Base-by-base conservation (phyloP, 2,797 vertebrate genomes). In the Serranus cabrilla region DNA sequence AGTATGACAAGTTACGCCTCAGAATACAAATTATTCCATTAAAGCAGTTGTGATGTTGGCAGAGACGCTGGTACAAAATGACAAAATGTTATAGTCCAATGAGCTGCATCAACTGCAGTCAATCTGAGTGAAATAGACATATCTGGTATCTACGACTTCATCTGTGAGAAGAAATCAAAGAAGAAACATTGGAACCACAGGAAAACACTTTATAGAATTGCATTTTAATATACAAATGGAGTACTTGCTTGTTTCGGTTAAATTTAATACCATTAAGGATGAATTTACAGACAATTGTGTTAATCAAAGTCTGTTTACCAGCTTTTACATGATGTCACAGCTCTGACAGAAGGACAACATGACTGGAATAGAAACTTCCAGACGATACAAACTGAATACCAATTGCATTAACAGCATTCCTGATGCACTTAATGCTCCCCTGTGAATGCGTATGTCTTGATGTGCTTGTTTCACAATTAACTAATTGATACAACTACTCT, bases 21-120 rank as follows among this genome's bases (percentile, higher is more conserved):
- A 3, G 59, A 85, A 80, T 73, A 72, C 39, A 78, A 50, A 83
- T 68, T 23, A 9, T 37, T 40, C 76, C 56, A 83, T 85, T 81
- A 74, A 81, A 69, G 77, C 70, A 43, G 67, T 52, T 34, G 34
- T 51, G 23, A 74, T 66, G 71, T 60, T 66, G 69, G 58, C 43
- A 62, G 65, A 65, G 57, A 83, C 4, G 52, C 54, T 56, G 54
- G 13, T 16, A 49, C 49, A 64, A 78, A 82, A 76, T 81, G 74
- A 82, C 74, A 78, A 73, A 81, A 81, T 71, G 72, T 72, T 83
- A 60, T 52, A 58, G 65, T 50, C 65, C 78, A 81, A 47, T 85
- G 79, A 80, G 71, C 64, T 82, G 82, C 34, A 14, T 70, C 83
- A 78, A 27, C 25, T 16, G 52, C 74, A 65, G 71, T 81, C 67